Conservation (phyloP, 2,113 vertebrate species). For the Oreochromis niloticus region DNA sequence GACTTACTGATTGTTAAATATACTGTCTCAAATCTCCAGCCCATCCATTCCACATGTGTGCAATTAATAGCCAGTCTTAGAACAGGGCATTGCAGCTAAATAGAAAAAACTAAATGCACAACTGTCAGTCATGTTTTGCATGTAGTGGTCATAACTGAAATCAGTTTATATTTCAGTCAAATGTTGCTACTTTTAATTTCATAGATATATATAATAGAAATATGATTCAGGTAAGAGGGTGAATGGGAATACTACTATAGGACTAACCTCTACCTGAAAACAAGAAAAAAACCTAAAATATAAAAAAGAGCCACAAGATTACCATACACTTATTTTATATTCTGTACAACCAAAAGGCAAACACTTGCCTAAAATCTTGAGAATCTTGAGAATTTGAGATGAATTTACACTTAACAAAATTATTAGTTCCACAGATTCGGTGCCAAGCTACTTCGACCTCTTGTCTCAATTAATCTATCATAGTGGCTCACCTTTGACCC, state of each 20-base stretch:
- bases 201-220: background rate
- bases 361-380: background rate
- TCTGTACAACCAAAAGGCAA: background rate
- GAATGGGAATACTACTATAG: background rate
- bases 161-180: background rate
- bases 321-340: background rate
- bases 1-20: background rate
- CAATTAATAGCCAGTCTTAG: background rate
- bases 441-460: background rate
- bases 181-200: background rate
- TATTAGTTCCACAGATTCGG: background rate
- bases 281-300: background rate
- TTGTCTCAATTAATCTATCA: background rate
- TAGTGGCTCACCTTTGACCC: background rate
- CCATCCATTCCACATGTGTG: background rate
- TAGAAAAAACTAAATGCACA: background rate
- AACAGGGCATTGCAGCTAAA: background rate
- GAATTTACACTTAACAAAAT: background rate
- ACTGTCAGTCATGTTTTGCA: background rate
- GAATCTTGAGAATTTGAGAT: background rate
- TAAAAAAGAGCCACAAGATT: background rate
- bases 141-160: background rate
- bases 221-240: background rate
- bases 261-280: background rate
- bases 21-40: background rate